A percentile compares a stretch with the other conserved stretches of the same genome.
phyloP scores from a whole-genome alignment of 2,888 invertebrate genomes.

The Nephrocerus scutellatus region DNA sequence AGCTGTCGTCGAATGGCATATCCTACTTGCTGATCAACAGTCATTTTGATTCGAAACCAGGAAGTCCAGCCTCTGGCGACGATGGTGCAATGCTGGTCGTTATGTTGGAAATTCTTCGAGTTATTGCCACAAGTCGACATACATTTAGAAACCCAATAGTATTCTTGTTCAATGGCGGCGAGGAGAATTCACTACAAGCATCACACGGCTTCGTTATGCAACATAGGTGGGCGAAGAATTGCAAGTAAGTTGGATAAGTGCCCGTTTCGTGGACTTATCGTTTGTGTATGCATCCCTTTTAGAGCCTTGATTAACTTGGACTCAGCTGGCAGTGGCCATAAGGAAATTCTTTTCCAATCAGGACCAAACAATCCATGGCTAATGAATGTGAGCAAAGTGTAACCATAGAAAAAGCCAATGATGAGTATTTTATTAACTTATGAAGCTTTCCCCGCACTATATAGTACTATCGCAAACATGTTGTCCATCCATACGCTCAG shows the following conservation, averaged over 20 bases:
- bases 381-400: conserved; percentile 51
- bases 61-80: conserved; percentile 71
- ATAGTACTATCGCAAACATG: conserved; percentile 48
- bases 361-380: conserved; percentile 67
- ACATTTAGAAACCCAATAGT: conserved; percentile 53
- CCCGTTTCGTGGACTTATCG: no score
- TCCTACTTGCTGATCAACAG: conserved; percentile 66
- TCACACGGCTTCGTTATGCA: conserved; percentile 62
- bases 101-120: conserved; percentile 56
- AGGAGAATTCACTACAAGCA: conserved; percentile 60
- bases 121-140: conserved; percentile 40
- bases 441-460: no score
- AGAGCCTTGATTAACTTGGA: conserved; percentile 82
- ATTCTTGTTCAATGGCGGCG: conserved; percentile 62
- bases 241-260: conserved; percentile 49
- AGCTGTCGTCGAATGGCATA: conserved; percentile 29
- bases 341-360: conserved; percentile 82
- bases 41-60: conserved; percentile 86
- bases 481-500: conserved; percentile 55
- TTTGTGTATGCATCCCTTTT: no score
- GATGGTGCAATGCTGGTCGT: conserved; percentile 58
- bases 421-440: no score
- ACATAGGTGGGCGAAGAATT: conserved; percentile 72
- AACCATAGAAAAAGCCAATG: no score
- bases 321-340: conserved; percentile 85